These are phyloP conservation scores for Pongo pygmaeus DNA, from an alignment of 2,113 vertebrate genomes.

Conservation along the genomic window DNA sequence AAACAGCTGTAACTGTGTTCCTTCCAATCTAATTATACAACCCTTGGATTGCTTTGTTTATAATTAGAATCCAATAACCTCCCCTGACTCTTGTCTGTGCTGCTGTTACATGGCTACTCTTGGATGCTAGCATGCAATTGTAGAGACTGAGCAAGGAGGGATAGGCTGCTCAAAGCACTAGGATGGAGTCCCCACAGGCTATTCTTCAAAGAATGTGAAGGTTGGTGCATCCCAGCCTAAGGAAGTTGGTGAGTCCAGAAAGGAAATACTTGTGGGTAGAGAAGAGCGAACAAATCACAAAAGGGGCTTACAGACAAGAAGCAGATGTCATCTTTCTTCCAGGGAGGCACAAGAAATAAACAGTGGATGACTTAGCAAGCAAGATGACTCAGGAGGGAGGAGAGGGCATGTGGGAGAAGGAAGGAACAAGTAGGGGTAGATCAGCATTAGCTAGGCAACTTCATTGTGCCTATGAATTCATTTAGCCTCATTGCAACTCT, in stretches of 20 bases:
- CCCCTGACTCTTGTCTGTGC: constrained; percentile 4
- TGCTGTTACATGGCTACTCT: neutral
- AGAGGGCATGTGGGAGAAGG: neutral
- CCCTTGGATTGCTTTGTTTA: constrained; percentile 51
- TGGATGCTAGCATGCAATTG: neutral
- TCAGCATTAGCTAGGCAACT: neutral
- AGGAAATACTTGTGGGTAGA: neutral
- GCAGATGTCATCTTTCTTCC: neutral
- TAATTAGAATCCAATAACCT: constrained; percentile 60
- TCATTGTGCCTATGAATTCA: neutral
- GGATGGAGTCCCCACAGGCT: neutral
- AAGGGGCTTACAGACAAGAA: neutral
- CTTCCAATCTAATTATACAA: constrained; percentile 37
- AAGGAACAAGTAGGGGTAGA: neutral
- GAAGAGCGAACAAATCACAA: neutral
- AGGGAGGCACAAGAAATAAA: neutral
- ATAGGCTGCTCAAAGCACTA: neutral
- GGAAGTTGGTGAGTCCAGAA: neutral
- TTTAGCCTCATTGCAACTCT: neutral
- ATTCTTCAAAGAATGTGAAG: neutral
- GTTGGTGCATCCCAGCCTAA: neutral
- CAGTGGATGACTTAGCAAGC: neutral
- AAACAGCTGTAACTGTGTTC: constrained; percentile 50
- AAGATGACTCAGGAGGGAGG: neutral
- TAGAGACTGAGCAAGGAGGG: neutral